Evolutionary conservation across 1,140 invertebrate genomes (phyloP), one percentile per base, ranked within the genome.

Genomic region (Papilio polytes): DNA sequence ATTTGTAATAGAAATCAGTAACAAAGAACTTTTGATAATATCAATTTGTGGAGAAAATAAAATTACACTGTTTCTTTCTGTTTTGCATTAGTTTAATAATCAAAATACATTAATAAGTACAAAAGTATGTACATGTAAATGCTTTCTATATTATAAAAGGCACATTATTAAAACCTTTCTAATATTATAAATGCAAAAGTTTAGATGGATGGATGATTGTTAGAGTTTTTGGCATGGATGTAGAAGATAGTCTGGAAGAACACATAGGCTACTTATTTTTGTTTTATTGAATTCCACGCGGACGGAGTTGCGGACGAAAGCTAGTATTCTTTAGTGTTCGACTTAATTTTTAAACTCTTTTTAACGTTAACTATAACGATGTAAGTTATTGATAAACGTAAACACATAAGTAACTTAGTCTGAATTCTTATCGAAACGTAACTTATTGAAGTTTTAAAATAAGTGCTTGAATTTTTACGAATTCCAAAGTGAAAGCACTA

Each of bases 401-500:
- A 9, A 41, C 1, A 8, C 46, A 48, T 48, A 48, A 48, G 46
- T 48, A 48, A 48, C 53, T 20, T 56, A 56, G 18, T 56, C 53
- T 18, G 7, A 31, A 63, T 26, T 22, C 13, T 63, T 63, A 63
- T 63, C 59, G 22, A 26, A 26, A 63, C 26, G 12, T 63, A 63
- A 63, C 59, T 63, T 63, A 56, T 18, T 56, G 53, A 63, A 26
- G 22, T 22, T 63, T 36, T 36, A 20, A 56, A 63, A 59, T 59
- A 20, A 59, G 8, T 63, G 9, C 13, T 63, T 22, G 20, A 26
- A 13, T 63, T 63, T 63, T 63, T 63, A 26, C 10, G 13, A 26
- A 26, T 36, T 70, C 63, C 63, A 31, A 31, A 70, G 26, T 31
- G 63, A 70, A 70, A 70, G 63, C 63, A 70, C 26, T 70, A 70